Evolutionary conservation across 2,888 invertebrate species (phyloP), one percentile per base, ranked within the genome.

Genomic region (Resseliella maxima): DNA sequence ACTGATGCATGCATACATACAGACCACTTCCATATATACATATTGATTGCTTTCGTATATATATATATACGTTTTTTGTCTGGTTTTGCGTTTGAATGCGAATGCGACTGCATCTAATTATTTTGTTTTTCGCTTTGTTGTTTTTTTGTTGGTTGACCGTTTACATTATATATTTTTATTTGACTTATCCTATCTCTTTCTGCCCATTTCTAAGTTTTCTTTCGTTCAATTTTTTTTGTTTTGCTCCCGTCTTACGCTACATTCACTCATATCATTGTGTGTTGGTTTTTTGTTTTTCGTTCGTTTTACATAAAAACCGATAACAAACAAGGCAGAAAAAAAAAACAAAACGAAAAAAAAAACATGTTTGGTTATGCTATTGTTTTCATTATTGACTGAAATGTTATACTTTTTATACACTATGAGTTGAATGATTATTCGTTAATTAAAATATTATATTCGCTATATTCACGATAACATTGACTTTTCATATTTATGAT

Each of bases 101-200:
- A 72, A 72, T 72, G 31, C 72, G 12, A 72, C 31, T 72, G 72
- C 35, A 72, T 72, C 72, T 72, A 72, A 72, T 72, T 72, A 72
- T 72, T 72, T 35, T 15, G 31, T 31, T 72, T 72, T 72, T 31
- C 15, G 15, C 15, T 59, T 35, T 72, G 15, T 72, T 72, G 1
- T 72, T 0, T 35, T 72, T 27, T 31, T 72, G 15, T 24, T 59
- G 59, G 15, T 24, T 24, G 59, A 59, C 27, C 59, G 59, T 24
- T 59, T 59, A 24, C 24, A 12, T 41, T 50, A 18, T 50, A 18
- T 50, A 50, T 50, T 50, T 50, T 50, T 50, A 12, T 50, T 6
- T 50, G n/a, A n/a, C n/a, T 50, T 21, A 50, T 50, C 50, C n/a
- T n/a, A 15, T 72, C 31, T 72, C n/a, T 31, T 72, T 72, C 31